Conservation (phyloP, 2,888 invertebrate genomes). For the Orthosia incerta region DNA sequence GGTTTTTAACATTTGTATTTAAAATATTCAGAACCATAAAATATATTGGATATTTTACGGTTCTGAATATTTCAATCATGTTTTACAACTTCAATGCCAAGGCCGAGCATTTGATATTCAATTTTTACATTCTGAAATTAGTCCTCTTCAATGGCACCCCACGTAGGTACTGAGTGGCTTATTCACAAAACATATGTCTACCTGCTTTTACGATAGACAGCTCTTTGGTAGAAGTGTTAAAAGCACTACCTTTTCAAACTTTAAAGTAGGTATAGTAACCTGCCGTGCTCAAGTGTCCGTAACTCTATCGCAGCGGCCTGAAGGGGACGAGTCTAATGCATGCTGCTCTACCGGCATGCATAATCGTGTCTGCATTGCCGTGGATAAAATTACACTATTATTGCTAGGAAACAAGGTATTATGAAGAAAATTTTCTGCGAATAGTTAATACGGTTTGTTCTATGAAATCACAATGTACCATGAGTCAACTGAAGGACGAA, state of each 20-base stretch:
- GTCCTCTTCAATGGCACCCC: conserved; percentile 29
- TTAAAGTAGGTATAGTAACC: conserved; percentile 60
- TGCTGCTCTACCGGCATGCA: conserved; percentile 57
- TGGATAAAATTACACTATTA: conserved; percentile 45
- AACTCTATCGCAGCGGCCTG: conserved; percentile 72
- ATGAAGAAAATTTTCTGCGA: conserved; percentile 13
- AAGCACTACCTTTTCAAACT: conserved; percentile 55
- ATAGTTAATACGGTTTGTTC: conserved; percentile 16
- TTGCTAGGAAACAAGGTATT: conserved; percentile 22
- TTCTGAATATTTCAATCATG: not conserved
- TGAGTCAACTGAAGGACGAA: conserved; percentile 28
- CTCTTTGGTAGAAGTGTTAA: conserved; percentile 33
- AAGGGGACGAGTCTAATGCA: conserved; percentile 65
- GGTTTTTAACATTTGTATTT: not conserved
- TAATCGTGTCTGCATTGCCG: conserved; percentile 55
- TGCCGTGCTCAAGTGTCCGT: conserved; percentile 78
- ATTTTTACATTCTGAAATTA: conserved; percentile 33
- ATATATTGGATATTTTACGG: not conserved
- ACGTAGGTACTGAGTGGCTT: conserved; percentile 29
- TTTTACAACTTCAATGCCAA: not conserved
- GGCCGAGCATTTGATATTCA: conserved; percentile 14
- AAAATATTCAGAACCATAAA: not conserved
- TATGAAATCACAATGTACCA: not conserved
- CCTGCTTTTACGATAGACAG: conserved; percentile 18
- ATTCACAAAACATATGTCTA: conserved; percentile 30